Base-by-base conservation (phyloP, 2,888 invertebrate species). In the Hololepta plana region DNA sequence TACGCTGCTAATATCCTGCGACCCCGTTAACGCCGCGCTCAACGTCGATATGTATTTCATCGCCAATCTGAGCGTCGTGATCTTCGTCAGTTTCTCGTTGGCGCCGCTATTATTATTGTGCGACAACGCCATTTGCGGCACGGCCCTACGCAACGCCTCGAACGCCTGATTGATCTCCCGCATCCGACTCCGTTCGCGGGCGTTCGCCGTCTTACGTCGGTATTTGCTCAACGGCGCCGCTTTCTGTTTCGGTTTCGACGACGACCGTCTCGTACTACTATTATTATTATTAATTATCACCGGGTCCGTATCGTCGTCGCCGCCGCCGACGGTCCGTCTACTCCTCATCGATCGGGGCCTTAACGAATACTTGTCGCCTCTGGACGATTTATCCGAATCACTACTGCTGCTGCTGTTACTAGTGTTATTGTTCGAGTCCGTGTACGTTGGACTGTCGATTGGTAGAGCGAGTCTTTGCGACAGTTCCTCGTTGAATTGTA, bases 141-240 rank as follows among this genome's bases (percentile, higher is more conserved):
- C 63, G 4, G 61, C 65, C 30, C 57, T 55, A 31, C 69, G 55
- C 12, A 74, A 50, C 8, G 60, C 51, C 42, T 72, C 71, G 43
- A 73, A 74, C 2, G 71, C 74, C 25, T 59, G 57, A 49, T 74
- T 74, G 33, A 74, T 72, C 42, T 72, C 72, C 32, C 64, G 53
- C 72, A 73, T 73, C 29, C 74, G 51, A 32, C 57, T 62, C 28
- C 74, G 45, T 43, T 74, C 74, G 4, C 73, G 45, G 1, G 70
- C 68, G 46, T 73, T 74, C 3, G 74, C 74, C 12, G 71, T 71
- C 51, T 67, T 67, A 35, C 74, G 55, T 12, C 72, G 51, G 51
- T 73, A 72, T 47, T 72, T 73, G 46, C 70, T 70, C 28, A 73
- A 47, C 5, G 72, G 71, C 4, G 59, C 52, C 12, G 55, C 45